phyloP scores from a whole-genome alignment of 2,797 vertebrate species.

The Limnodromus scolopaceus region DNA sequence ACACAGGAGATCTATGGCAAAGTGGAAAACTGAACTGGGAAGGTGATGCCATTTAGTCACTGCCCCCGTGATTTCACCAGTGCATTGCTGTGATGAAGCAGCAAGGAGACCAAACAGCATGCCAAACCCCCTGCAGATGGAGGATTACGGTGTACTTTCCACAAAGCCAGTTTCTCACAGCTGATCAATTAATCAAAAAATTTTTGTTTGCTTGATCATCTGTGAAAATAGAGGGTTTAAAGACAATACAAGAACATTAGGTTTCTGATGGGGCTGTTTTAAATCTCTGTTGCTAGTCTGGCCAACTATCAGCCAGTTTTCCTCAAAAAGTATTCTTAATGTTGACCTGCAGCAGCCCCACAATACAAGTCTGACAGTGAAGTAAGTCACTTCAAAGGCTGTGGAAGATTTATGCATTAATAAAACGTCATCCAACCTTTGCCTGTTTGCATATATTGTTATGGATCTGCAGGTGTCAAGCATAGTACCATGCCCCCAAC shows the following conservation, averaged over 20 bases:
- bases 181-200: not conserved
- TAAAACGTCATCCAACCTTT: not conserved
- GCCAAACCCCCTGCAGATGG: not conserved
- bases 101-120: not conserved
- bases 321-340: not conserved
- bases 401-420: not conserved
- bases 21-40: not conserved
- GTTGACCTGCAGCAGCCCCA: not conserved
- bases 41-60: not conserved
- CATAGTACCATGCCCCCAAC: accelerated
- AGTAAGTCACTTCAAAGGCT: not conserved
- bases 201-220: constrained; percentile 25
- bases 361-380: not conserved
- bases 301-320: not conserved
- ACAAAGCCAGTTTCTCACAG: not conserved
- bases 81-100: not conserved
- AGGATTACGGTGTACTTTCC: not conserved
- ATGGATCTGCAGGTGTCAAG: not conserved
- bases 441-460: not conserved
- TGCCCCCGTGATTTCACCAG: not conserved
- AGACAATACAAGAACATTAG: not conserved
- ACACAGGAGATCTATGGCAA: not conserved
- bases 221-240: constrained; percentile 3
- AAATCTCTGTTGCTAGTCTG: not conserved
- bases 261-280: not conserved